A percentile compares a stretch with the other conserved stretches of the same genome.
These are phyloP conservation scores for Avahi laniger DNA, from an alignment of 2,797 vertebrate genomes.

Conservation along the genomic window DNA sequence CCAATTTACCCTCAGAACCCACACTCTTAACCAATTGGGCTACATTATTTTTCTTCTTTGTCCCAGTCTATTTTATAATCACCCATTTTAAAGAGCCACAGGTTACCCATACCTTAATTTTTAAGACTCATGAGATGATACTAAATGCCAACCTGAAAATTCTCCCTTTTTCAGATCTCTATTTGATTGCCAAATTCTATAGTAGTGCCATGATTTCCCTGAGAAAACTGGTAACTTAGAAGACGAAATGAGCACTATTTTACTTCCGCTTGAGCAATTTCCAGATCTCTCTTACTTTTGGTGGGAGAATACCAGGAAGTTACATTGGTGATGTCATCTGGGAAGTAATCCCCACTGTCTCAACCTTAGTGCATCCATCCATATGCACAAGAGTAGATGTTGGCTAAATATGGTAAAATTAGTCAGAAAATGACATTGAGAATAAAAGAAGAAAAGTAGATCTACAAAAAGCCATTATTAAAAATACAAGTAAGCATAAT, in stretches of 20 bases:
- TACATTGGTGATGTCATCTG: constrained; percentile 95
- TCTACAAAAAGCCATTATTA: not conserved
- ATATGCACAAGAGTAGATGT: constrained; percentile 93
- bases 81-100: not conserved
- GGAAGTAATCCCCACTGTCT: constrained; percentile 96
- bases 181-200: not conserved
- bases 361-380: constrained; percentile 96
- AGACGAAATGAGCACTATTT: not conserved
- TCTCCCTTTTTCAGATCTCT: not conserved
- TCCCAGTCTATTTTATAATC: not conserved
- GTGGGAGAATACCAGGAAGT: constrained; percentile 96
- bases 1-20: not conserved
- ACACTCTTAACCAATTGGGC: not conserved
- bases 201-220: not conserved
- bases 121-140: not conserved
- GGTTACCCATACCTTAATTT: not conserved
- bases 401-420: constrained; percentile 88
- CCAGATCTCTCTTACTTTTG: constrained; percentile 87
- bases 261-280: not conserved
- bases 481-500: not conserved
- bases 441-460: not conserved
- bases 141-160: not conserved
- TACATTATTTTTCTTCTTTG: not conserved
- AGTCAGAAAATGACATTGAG: not conserved
- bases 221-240: not conserved